A percentile compares a stretch with the other conserved stretches of the same genome.
phyloP scores from a whole-genome alignment of 2,113 vertebrate species.

The Malurus alboscapulatus region DNA sequence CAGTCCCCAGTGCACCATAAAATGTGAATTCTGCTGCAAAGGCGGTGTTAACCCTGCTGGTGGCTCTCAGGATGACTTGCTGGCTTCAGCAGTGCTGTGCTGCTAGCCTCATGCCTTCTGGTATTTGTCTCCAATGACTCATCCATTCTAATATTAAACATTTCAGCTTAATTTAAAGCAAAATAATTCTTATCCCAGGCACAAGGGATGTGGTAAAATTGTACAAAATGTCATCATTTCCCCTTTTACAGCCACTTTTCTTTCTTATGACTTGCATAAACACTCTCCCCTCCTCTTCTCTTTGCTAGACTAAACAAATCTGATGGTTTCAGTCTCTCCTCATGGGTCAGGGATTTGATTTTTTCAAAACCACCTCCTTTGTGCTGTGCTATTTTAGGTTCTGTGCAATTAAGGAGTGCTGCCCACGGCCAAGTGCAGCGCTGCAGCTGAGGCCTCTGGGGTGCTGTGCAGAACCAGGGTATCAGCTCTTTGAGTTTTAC shows the following conservation, averaged over 20 bases:
- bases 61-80: not conserved
- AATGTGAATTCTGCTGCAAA: not conserved
- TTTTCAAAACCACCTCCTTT: not conserved
- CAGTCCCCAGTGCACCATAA: not conserved
- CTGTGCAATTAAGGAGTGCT: not conserved
- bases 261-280: not conserved
- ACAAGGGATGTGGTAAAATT: not conserved
- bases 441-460: not conserved
- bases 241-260: not conserved
- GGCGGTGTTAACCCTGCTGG: not conserved
- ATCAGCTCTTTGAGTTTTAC: not conserved
- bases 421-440: not conserved
- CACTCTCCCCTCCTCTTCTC: not conserved
- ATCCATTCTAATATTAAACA: not conserved
- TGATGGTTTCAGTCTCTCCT: not conserved
- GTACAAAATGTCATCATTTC: not conserved
- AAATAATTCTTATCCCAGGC: not conserved
- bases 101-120: not conserved
- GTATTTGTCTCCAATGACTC: not conserved
- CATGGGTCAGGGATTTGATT: not conserved
- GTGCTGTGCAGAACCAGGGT: not conserved
- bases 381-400: not conserved
- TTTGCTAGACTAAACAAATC: slow-evolving; percentile 39
- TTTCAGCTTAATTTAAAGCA: slow-evolving; percentile 9
- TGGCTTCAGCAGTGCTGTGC: not conserved